These are phyloP conservation scores for Tadarida brasiliensis DNA, from an alignment of 2,797 vertebrate species.

Conservation along the genomic window DNA sequence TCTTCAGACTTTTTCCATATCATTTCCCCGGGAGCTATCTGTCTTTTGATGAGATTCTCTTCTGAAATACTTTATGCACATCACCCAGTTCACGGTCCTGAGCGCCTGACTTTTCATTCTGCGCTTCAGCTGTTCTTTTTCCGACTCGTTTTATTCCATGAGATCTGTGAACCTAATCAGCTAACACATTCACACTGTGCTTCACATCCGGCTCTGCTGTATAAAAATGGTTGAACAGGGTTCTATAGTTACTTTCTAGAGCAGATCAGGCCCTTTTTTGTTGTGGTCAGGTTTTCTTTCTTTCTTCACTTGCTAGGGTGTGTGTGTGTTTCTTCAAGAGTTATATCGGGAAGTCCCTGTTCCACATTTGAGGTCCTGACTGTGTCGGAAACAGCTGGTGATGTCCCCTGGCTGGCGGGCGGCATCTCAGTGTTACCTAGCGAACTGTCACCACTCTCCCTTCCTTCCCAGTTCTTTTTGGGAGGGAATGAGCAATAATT, in stretches of 20 bases:
- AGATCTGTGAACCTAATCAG: conserved; percentile 74
- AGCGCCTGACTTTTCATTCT: background rate
- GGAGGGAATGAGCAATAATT: conserved; percentile 83
- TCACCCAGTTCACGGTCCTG: conserved; percentile 34
- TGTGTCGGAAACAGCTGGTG: conserved; percentile 73
- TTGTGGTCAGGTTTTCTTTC: conserved; percentile 43
- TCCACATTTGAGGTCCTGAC: conserved; percentile 82
- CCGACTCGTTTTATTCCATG: conserved; percentile 1
- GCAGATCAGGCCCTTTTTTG: background rate
- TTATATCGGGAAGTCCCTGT: conserved; percentile 59
- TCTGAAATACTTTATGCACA: background rate
- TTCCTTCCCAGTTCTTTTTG: background rate
- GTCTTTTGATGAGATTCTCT: conserved; percentile 78
- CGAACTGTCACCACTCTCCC: conserved; percentile 76
- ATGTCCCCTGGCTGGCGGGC: conserved; percentile 72
- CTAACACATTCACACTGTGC: conserved; percentile 72
- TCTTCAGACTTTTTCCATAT: conserved; percentile 77
- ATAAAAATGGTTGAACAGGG: conserved; percentile 75
- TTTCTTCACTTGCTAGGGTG: conserved; percentile 72
- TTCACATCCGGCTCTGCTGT: conserved; percentile 78
- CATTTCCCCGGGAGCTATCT: conserved; percentile 75
- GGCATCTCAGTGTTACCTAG: conserved; percentile 70
- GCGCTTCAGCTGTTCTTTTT: background rate
- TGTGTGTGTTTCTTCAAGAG: conserved; percentile 54
- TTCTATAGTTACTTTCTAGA: conserved; percentile 80